phyloP scores from a whole-genome alignment of 2,113 vertebrate genomes.

The Orthonyx spaldingii region DNA sequence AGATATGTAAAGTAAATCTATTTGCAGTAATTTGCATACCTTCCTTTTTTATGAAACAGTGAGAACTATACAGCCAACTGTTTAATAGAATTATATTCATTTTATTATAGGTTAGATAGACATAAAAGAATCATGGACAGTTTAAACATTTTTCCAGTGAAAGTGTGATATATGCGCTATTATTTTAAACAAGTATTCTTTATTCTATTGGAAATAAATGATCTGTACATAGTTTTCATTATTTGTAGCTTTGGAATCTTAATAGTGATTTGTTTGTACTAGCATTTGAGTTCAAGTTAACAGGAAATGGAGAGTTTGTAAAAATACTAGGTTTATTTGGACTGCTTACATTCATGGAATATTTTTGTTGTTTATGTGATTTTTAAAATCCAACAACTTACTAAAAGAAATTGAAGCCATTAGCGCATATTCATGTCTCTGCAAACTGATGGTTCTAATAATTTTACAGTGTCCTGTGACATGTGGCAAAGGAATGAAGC shows the following conservation, averaged over 20 bases:
- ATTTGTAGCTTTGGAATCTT: neutral
- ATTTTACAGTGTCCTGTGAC: conserved; percentile 83
- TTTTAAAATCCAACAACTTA: neutral
- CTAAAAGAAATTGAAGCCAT: neutral
- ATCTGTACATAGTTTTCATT: neutral
- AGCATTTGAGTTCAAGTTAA: neutral
- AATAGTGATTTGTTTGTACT: neutral
- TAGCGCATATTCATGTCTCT: neutral
- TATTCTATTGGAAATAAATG: neutral
- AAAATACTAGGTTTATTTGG: neutral
- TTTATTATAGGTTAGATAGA: neutral
- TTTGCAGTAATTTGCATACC: neutral
- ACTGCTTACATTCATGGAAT: neutral
- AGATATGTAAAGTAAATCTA: neutral
- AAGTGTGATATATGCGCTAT: neutral
- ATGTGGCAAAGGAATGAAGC: conserved; percentile 86
- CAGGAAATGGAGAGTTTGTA: neutral
- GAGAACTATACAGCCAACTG: neutral
- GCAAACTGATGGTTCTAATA: neutral
- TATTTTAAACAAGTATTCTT: neutral
- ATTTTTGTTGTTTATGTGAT: neutral
- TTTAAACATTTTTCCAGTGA: neutral
- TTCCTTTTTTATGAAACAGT: neutral
- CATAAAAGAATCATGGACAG: neutral
- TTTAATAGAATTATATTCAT: neutral